Conservation (phyloP, 2,888 invertebrate genomes). For the Phanerotoma sp. region DNA sequence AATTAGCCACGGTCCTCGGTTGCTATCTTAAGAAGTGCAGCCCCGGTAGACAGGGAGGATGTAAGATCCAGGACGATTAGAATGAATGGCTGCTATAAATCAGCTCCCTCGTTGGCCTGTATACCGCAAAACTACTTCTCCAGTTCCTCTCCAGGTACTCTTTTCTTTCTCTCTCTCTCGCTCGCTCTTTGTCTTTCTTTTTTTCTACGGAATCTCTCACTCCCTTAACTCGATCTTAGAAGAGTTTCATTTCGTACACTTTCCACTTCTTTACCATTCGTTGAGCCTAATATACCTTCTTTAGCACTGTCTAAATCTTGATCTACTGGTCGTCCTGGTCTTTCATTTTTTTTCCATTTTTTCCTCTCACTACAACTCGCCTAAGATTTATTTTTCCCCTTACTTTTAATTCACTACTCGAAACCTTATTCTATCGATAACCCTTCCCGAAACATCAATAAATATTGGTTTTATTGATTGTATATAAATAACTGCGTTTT, state of each 20-base stretch:
- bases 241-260: conserved; percentile 18
- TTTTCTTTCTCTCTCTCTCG: too few relatives aligned
- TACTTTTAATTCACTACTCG: conserved; percentile 4
- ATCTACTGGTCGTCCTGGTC: conserved; percentile 32
- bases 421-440: too few relatives aligned
- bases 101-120: conserved; percentile 47
- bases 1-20: conserved; percentile 46
- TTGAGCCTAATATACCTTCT: conserved; percentile 32
- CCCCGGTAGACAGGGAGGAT: conserved; percentile 42
- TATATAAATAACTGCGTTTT: too few relatives aligned
- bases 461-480: too few relatives aligned
- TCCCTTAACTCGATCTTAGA: neutral
- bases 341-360: too few relatives aligned
- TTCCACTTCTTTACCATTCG: conserved; percentile 28
- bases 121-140: conserved; percentile 26
- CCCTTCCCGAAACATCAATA: too few relatives aligned
- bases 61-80: conserved; percentile 53
- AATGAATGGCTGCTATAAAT: conserved; percentile 53
- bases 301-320: conserved; percentile 35
- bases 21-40: conserved; percentile 40
- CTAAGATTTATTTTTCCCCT: conserved; percentile 4
- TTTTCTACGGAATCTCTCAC: too few relatives aligned
- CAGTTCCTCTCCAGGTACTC: neutral
- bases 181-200: too few relatives aligned
- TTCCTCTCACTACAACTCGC: conserved; percentile 7